phyloP scores from a whole-genome alignment of 2,113 vertebrate species.

The Centrocercus urophasianus region DNA sequence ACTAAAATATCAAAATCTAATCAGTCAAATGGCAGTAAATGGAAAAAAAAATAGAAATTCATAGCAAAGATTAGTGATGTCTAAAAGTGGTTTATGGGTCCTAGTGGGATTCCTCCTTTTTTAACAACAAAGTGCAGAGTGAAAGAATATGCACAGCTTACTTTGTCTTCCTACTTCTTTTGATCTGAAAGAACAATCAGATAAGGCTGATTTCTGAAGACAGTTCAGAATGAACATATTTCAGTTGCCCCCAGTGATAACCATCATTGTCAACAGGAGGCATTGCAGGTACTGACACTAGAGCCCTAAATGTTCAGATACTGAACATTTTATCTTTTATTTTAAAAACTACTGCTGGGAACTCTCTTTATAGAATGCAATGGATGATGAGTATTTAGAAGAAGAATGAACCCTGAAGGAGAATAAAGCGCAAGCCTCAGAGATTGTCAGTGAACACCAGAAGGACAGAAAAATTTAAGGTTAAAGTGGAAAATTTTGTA shows the following conservation, averaged over 20 bases:
- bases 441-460: constrained; percentile 60
- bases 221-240: constrained; percentile 75
- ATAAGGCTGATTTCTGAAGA: constrained; percentile 81
- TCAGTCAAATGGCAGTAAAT: constrained; percentile 49
- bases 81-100: constrained; percentile 78
- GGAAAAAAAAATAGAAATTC: constrained; percentile 61
- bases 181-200: constrained; percentile 86
- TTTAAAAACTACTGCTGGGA: constrained; percentile 82
- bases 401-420: constrained; percentile 74
- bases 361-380: constrained; percentile 76
- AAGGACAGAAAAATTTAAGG: constrained; percentile 75
- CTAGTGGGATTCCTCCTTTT: constrained; percentile 80
- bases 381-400: constrained; percentile 79
- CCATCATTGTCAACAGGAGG: constrained; percentile 81
- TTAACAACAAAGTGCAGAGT: constrained; percentile 80
- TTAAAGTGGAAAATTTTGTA: constrained; percentile 48
- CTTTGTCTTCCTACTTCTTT: constrained; percentile 80
- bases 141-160: constrained; percentile 78
- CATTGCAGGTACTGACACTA: constrained; percentile 76
- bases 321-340: constrained; percentile 78
- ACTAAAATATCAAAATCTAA: constrained; percentile 61
- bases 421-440: constrained; percentile 74
- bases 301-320: constrained; percentile 76
- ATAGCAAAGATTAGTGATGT: constrained; percentile 75
- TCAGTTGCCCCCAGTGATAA: constrained; percentile 74